Evolutionary conservation across 2,113 vertebrate genomes (phyloP).

Genomic region (Periophthalmodon schlosseri): DNA sequence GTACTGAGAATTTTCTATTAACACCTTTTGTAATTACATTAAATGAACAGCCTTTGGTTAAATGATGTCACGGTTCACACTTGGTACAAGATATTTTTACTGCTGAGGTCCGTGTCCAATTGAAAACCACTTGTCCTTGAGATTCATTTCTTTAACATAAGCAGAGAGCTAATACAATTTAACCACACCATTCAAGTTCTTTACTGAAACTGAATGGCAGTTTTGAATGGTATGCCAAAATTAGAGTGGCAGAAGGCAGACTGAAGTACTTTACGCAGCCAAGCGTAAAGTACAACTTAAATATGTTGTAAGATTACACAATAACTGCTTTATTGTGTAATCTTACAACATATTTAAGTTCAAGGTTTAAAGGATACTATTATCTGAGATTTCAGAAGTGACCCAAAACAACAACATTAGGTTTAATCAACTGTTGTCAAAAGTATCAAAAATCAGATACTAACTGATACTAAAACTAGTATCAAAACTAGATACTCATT

Average conservation of each 20-base stretch:
- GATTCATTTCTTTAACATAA: neutral
- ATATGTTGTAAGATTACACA: neutral
- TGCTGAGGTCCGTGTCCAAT: neutral
- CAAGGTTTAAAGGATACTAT: no score
- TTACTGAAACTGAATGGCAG: neutral
- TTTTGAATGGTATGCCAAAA: neutral
- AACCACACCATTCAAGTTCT: neutral
- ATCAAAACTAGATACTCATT: no score
- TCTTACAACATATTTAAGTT: no score
- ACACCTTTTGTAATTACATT: slow-evolving; percentile 6
- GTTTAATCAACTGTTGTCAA: no score
- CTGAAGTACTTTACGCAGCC: neutral
- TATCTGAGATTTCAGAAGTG: no score
- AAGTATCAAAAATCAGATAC: no score
- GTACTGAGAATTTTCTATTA: neutral
- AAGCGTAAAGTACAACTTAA: neutral
- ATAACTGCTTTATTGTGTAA: neutral
- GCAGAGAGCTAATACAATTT: neutral
- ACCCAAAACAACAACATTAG: no score
- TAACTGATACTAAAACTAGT: no score
- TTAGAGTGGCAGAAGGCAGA: neutral
- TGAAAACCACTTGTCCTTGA: neutral
- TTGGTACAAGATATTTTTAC: neutral
- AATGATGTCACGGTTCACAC: neutral
- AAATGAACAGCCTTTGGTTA: neutral